Evolutionary conservation across 2,888 invertebrate genomes (phyloP).

Genomic region (Cyclophora albipunctata): DNA sequence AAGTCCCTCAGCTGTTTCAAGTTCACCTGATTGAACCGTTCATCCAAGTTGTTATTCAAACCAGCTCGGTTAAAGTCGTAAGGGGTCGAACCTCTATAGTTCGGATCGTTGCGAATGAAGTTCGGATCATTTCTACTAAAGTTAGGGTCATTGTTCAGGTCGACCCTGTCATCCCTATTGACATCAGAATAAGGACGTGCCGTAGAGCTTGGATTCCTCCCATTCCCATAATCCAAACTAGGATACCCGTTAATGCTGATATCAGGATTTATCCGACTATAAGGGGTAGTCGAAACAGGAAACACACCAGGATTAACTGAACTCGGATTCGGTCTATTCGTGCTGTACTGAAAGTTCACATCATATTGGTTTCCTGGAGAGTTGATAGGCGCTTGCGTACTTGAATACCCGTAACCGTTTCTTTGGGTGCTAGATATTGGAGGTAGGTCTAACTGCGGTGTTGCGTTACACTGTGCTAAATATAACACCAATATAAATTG

Average conservation of each 20-base stretch:
- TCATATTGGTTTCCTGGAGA: constrained; percentile 61
- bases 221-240: constrained; percentile 45
- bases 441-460: constrained; percentile 74
- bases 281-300: constrained; percentile 56
- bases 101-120: constrained; percentile 63
- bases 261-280: constrained; percentile 56
- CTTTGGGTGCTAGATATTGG: constrained; percentile 56
- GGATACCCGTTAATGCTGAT: constrained; percentile 67
- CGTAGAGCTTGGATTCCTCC: constrained; percentile 48
- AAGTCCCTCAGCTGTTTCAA: constrained; percentile 73
- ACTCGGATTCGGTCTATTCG: constrained; percentile 39
- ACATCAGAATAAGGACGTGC: constrained; percentile 44
- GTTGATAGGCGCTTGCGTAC: constrained; percentile 52
- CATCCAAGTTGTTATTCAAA: constrained; percentile 52
- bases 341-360: constrained; percentile 51
- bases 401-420: constrained; percentile 54
- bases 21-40: constrained; percentile 58
- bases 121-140: constrained; percentile 70
- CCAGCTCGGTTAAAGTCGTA: constrained; percentile 57
- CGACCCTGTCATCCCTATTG: constrained; percentile 61
- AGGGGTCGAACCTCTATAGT: constrained; percentile 57
- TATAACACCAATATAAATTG: constrained; percentile 35
- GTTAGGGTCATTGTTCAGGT: constrained; percentile 62
- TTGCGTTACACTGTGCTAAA: constrained; percentile 24
- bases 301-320: constrained; percentile 42